A percentile compares a stretch with the other conserved stretches of the same genome.
phyloP scores from a whole-genome alignment of 2,888 invertebrate genomes.

The Plagiodera versicolora region DNA sequence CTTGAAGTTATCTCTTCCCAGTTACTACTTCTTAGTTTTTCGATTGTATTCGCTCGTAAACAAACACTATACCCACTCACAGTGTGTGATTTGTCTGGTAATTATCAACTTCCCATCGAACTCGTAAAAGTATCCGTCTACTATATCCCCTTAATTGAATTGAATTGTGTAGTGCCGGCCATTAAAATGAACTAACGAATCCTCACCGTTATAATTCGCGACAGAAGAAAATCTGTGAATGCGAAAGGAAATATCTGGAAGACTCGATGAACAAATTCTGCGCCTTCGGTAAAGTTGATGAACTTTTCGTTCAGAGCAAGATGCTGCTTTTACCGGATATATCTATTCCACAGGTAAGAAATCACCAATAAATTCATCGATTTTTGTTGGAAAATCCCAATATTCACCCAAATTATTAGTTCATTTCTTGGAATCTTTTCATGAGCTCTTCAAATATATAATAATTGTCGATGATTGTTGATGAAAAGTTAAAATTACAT shows the following conservation, averaged over 20 bases:
- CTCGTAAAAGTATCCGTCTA: not conserved
- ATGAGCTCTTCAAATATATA: no score
- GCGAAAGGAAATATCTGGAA: not conserved
- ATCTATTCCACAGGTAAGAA: constrained; percentile 48
- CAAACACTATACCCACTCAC: no score
- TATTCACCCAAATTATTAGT: no score
- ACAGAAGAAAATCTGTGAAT: no score
- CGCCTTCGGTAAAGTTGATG: constrained; percentile 45
- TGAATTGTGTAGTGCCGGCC: not conserved
- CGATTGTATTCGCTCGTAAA: no score
- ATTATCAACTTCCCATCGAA: not conserved
- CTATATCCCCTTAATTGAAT: not conserved
- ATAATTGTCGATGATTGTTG: no score
- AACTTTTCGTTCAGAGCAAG: constrained; percentile 40
- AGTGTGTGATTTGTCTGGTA: not conserved
- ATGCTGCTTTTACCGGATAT: constrained; percentile 50
- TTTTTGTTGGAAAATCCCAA: no score
- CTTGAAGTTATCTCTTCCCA: no score
- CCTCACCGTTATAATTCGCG: not conserved
- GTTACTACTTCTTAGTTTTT: no score
- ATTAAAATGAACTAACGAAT: not conserved
- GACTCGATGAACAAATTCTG: constrained; percentile 46
- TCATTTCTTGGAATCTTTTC: no score
- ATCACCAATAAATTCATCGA: no score
- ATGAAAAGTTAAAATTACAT: no score